A percentile compares a stretch with the other conserved stretches of the same genome.
Evolutionary conservation across 2,113 vertebrate species (phyloP).

Genomic region (Rhynchomys soricoides): DNA sequence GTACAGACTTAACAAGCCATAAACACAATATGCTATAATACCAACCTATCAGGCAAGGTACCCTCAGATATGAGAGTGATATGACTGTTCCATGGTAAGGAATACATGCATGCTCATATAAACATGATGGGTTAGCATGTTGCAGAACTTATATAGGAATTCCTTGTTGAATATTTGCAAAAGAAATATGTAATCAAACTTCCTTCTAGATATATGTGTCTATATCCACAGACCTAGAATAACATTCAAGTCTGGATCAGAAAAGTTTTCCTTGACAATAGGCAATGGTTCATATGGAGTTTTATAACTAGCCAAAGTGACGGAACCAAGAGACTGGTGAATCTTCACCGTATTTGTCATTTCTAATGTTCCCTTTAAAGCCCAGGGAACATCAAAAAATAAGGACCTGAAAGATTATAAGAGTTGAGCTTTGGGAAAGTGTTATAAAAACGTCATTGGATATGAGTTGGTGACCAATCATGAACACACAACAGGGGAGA

Average conservation of each 20-base stretch:
- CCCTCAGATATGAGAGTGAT: too few relatives aligned
- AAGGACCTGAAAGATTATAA: not conserved
- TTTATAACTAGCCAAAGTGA: not conserved
- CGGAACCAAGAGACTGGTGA: too few relatives aligned
- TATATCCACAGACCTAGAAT: not conserved
- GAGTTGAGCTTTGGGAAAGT: not conserved
- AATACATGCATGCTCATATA: not conserved
- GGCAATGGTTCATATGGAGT: not conserved
- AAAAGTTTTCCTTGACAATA: not conserved
- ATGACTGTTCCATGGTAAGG: not conserved
- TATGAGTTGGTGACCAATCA: not conserved
- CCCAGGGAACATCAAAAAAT: not conserved
- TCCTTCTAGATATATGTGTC: not conserved
- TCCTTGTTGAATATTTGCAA: not conserved
- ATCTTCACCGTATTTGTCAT: not conserved
- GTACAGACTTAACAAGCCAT: not conserved
- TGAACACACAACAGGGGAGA: not conserved
- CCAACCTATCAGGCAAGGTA: not conserved
- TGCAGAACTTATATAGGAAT: not conserved
- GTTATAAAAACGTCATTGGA: not conserved
- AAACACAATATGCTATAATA: not conserved
- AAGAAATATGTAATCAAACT: not conserved
- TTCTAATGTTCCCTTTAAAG: not conserved
- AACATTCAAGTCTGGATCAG: not conserved
- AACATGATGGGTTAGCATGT: not conserved